phyloP scores from a whole-genome alignment of 2,113 vertebrate genomes.

The Pachycephala philippinensis region DNA sequence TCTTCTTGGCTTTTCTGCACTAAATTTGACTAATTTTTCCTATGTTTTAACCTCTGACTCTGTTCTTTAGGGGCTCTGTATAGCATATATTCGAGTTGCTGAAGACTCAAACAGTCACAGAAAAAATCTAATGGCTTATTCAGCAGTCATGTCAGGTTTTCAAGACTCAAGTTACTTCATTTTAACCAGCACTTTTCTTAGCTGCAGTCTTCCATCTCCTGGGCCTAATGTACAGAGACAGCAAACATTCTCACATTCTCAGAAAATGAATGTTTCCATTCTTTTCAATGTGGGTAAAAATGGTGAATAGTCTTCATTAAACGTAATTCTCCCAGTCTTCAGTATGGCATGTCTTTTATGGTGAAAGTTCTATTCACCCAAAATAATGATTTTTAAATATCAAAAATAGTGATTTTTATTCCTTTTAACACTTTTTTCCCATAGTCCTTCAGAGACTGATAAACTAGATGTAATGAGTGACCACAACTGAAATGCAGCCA shows the following conservation, averaged over 20 bases:
- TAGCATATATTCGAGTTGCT: not conserved
- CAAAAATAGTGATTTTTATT: not conserved
- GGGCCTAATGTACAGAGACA: not conserved
- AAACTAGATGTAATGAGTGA: not conserved
- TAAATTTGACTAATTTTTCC: slow-evolving; percentile 25
- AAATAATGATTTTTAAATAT: no score
- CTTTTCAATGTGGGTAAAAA: not conserved
- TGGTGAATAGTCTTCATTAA: not conserved
- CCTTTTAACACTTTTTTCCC: not conserved
- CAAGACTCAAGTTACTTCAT: not conserved
- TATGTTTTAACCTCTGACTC: slow-evolving; percentile 20
- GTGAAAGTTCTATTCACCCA: not conserved
- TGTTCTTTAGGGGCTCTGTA: not conserved
- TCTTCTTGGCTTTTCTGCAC: not conserved
- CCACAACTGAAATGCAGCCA: not conserved
- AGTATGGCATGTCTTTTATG: not conserved
- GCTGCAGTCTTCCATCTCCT: not conserved
- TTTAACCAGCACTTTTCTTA: not conserved
- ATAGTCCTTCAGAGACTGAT: not conserved
- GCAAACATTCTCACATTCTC: not conserved
- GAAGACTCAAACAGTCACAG: not conserved
- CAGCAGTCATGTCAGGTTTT: not conserved
- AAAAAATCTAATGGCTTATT: slow-evolving; percentile 22
- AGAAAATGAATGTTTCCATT: not conserved
- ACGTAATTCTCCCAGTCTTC: not conserved